Conservation (phyloP, 2,113 vertebrate species). For the Thermophis baileyi region DNA sequence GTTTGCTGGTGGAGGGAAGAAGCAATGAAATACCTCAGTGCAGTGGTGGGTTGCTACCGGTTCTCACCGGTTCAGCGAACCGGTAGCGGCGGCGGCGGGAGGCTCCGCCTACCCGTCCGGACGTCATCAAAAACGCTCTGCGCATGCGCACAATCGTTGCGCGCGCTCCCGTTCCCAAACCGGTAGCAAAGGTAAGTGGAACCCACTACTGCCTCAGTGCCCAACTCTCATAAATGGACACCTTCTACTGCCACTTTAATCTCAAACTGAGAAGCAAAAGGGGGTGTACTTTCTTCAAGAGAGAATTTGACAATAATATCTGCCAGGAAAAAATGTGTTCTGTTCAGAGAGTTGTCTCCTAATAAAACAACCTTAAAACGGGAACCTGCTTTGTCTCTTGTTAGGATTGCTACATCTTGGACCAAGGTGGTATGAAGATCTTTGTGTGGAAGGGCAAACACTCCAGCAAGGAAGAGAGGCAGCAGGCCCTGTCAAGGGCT, state of each 20-base stretch:
- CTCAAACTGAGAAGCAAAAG: neutral
- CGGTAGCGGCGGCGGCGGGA: too few relatives aligned
- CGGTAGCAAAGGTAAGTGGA: too few relatives aligned
- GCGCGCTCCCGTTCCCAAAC: too few relatives aligned
- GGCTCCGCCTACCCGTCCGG: too few relatives aligned
- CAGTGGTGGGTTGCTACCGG: too few relatives aligned
- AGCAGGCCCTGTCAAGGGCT: conserved; percentile 69
- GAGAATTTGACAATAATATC: neutral
- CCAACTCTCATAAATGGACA: neutral
- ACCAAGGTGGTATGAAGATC: conserved; percentile 80
- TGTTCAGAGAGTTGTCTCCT: neutral
- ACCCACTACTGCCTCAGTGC: too few relatives aligned
- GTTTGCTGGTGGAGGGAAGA: neutral
- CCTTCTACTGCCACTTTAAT: neutral
- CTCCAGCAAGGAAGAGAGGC: conserved; percentile 72
- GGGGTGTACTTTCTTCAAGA: neutral
- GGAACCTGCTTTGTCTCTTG: neutral
- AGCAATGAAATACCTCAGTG: neutral
- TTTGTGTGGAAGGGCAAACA: conserved; percentile 84
- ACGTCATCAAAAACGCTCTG: too few relatives aligned
- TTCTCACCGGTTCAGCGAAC: too few relatives aligned
- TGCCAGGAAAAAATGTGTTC: neutral
- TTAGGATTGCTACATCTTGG: conserved; percentile 87
- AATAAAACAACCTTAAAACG: neutral
- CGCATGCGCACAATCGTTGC: too few relatives aligned